phyloP scores from a whole-genome alignment of 2,797 vertebrate genomes.

The Lepilemur ruficaudatus region DNA sequence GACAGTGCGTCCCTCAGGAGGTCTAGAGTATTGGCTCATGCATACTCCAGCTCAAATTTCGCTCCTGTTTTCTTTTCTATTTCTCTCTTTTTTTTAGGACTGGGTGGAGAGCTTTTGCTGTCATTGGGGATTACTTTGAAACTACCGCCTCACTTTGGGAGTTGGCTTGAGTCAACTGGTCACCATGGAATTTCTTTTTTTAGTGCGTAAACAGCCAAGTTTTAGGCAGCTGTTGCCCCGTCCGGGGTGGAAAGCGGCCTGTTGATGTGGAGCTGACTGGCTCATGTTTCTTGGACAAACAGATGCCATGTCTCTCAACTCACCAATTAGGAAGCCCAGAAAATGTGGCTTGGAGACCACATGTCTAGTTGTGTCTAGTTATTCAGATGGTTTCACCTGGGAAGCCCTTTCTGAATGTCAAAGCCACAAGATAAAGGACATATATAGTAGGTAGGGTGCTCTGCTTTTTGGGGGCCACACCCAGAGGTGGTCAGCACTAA shows the following conservation, averaged over 20 bases:
- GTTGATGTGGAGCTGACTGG: background rate
- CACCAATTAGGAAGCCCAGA: background rate
- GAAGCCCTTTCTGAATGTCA: slow-evolving; percentile 4
- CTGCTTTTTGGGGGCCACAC: background rate
- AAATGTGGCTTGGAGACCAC: background rate
- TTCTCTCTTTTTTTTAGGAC: background rate
- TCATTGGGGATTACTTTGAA: slow-evolving; percentile 27
- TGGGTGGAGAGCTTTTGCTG: background rate
- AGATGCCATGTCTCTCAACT: slow-evolving; percentile 39
- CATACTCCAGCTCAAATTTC: background rate
- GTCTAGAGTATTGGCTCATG: background rate
- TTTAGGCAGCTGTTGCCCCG: slow-evolving; percentile 47
- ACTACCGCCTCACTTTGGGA: background rate
- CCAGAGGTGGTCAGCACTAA: background rate
- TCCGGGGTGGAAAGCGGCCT: background rate
- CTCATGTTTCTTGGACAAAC: slow-evolving; percentile 55
- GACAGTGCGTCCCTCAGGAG: background rate
- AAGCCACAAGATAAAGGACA: background rate
- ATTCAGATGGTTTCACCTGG: slow-evolving; percentile 14
- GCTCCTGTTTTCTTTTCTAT: background rate
- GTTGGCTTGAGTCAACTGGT: slow-evolving; percentile 54
- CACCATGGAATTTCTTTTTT: slow-evolving; percentile 67
- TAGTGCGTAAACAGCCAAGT: slow-evolving; percentile 22
- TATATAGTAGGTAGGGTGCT: background rate
- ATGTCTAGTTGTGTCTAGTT: background rate